Evolutionary conservation across 2,797 vertebrate species (phyloP).

Genomic region (Myoxocephalus aenaeus): DNA sequence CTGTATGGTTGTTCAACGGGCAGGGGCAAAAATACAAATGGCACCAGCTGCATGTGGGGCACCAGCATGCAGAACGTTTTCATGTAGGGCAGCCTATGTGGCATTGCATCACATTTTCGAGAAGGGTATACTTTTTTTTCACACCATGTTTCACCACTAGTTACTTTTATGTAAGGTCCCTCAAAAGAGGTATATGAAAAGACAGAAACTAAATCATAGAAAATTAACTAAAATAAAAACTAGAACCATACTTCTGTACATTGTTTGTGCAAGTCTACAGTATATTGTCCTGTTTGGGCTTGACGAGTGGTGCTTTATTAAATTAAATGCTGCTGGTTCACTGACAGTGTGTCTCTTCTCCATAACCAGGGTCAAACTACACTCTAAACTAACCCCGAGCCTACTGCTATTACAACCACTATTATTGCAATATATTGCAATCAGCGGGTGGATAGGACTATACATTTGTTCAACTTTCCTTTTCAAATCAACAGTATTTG

Average conservation of each 20-base stretch:
- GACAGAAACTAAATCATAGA: not conserved
- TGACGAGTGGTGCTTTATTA: not conserved
- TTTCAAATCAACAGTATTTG: not conserved
- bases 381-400: not conserved
- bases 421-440: not conserved
- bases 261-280: not conserved
- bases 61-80: not conserved
- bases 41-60: not conserved
- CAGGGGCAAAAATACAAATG: not conserved
- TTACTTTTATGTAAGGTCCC: not conserved
- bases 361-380: not conserved
- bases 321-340: not conserved
- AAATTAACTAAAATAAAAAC: not conserved
- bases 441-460: not conserved
- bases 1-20: not conserved
- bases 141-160: not conserved
- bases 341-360: not conserved
- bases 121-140: not conserved
- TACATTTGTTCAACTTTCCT: not conserved
- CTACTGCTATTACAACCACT: not conserved
- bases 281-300: not conserved
- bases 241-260: not conserved
- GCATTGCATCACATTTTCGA: not conserved
- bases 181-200: not conserved
- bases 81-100: not conserved